These are phyloP conservation scores for Eidolon dupreanum DNA, from an alignment of 2,797 vertebrate species.

Conservation along the genomic window DNA sequence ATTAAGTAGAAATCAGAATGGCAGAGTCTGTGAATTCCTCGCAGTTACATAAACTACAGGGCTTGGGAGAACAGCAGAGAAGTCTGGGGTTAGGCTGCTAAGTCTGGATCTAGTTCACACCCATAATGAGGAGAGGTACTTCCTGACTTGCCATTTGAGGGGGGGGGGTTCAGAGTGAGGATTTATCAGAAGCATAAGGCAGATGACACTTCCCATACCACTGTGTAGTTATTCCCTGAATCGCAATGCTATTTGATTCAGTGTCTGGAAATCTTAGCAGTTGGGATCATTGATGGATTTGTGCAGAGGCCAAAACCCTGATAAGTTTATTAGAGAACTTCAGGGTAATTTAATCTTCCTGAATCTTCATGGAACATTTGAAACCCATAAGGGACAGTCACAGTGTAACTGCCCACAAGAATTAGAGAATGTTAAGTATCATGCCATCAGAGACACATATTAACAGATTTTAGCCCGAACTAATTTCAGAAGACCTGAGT, in stretches of 20 bases:
- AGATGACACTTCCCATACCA: background rate
- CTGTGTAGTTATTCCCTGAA: background rate
- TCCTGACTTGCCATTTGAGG: background rate
- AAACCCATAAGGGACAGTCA: constrained; percentile 14
- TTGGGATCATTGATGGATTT: background rate
- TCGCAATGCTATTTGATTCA: background rate
- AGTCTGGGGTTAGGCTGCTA: background rate
- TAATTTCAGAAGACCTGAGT: constrained; percentile 1
- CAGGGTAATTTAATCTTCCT: constrained; percentile 38
- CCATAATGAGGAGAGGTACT: background rate
- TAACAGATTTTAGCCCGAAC: background rate
- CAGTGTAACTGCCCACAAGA: background rate
- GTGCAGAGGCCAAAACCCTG: background rate
- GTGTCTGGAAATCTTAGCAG: background rate
- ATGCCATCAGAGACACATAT: background rate
- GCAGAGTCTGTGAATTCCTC: background rate
- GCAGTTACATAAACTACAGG: background rate
- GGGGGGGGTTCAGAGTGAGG: background rate
- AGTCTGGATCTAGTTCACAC: constrained; percentile 15
- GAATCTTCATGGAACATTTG: constrained; percentile 23
- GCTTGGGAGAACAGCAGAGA: background rate
- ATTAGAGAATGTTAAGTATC: background rate
- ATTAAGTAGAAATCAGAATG: constrained; percentile 26
- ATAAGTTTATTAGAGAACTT: constrained; percentile 27
- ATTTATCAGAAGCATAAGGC: background rate